Percentiles rank a stretch among this genome's conserved stretches.
These are phyloP conservation scores for Pheosia gnoma DNA, from an alignment of 2,888 invertebrate genomes.

Conservation along the genomic window DNA sequence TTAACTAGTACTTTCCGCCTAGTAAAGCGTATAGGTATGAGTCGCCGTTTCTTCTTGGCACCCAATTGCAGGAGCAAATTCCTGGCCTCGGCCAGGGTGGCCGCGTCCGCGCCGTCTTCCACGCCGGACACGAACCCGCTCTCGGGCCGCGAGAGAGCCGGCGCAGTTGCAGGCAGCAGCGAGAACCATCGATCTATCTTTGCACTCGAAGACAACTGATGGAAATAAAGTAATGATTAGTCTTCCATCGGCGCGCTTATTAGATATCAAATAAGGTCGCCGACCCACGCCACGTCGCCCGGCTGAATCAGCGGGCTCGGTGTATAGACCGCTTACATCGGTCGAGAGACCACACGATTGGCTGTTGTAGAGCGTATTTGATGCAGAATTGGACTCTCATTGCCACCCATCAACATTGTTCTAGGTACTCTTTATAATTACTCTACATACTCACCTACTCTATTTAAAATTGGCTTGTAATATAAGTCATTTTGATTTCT, in stretches of 20 bases:
- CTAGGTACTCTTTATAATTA: no score
- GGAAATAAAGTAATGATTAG: neutral
- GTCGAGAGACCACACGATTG: no score
- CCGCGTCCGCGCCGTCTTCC: conserved; percentile 81
- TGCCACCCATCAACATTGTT: no score
- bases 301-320: no score
- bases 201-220: conserved; percentile 89
- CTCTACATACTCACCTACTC: no score
- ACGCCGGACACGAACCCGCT: conserved; percentile 90
- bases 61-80: conserved; percentile 88
- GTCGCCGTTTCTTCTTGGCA: conserved; percentile 87
- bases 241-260: neutral
- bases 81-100: conserved; percentile 86
- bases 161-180: conserved; percentile 82
- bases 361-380: no score
- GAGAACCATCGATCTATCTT: conserved; percentile 94
- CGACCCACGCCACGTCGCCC: no score
- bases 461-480: no score
- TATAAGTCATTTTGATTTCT: no score
- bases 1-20: conserved; percentile 88
- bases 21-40: conserved; percentile 87
- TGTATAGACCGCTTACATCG: no score
- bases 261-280: no score
- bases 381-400: no score
- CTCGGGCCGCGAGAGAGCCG: conserved; percentile 88